Evolutionary conservation across 2,888 invertebrate species (phyloP), one percentile per base, ranked within the genome.

Genomic region (Drosophila borealis): DNA sequence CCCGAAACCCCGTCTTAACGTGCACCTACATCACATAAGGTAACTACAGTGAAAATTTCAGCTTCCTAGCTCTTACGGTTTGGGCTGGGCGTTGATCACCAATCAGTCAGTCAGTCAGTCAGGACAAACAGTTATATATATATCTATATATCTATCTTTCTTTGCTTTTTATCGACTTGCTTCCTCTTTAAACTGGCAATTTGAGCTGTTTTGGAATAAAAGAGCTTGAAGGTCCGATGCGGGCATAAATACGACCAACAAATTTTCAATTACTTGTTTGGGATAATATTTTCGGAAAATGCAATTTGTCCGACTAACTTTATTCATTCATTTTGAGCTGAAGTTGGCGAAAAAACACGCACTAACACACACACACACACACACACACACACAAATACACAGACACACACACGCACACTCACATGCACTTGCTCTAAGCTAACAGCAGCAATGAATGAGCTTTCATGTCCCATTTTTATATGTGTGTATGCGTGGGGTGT

Each of bases 231-330:
- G 67, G 63, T 68, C 46, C 75, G 70, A 63, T 55, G 65, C 61
- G 61, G 48, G 53, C 81, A 87, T 87, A 81, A 81, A 81, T 84
- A 79, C 53, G 67, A 70, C 64, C 82, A 79, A 85, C 88, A 82
- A 88, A 82, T 85, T 83, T 83, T 87, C 89, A 83, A 83, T 83
- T 83, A 89, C 87, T 80, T 88, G 88, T 83, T 88, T 87, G 88
- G 78, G 78, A 83, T 89, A 85, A 89, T 89, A 85, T 85, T 89
- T 89, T 89, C 68, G 81, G 84, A 74, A 88, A 87, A 89, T 84
- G 84, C 88, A 89, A 89, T 89, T 89, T 89, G 89, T 85, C 85
- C 82, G 74, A 88, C 86, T 81, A 85, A 85, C 89, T 85, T 89
- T 88, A 78, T 85, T 83, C 89, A 83, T 87, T 78, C 78, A 74